Evolutionary conservation across 1,140 invertebrate genomes (phyloP), one percentile per base, ranked within the genome.

Genomic region (Atta texana): DNA sequence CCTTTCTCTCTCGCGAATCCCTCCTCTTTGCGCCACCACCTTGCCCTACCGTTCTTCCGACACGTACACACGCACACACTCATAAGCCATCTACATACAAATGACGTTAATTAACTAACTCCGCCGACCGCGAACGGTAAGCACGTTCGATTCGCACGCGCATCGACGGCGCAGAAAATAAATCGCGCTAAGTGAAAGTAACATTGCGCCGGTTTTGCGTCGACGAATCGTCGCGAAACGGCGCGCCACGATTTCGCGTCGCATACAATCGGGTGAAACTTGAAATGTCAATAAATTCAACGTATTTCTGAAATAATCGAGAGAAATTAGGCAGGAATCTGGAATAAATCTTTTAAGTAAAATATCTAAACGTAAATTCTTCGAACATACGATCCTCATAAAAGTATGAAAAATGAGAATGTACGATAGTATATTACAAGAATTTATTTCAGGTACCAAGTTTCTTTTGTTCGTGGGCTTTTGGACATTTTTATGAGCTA

Each of bases 121-220:
- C 61, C 85, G 39, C 64, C 75, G 69, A 81, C 61, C 68, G 63
- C 85, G 55, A 81, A 86, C 55, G 68, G 77, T 53, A 69, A 80
- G 74, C 72, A 66, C 71, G 39, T 88, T 78, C 21, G 88, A 88
- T 89, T 89, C 81, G 80, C 88, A 77, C 82, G 88, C 74, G 77
- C 81, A 68, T 86, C 87, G 77, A 75, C 85, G 85, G 63, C 28
- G 57, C 71, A 85, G 88, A 90, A 89, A 90, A 90, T 90, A 87
- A 90, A 85, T 81, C 89, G 88, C 88, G 86, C 61, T 86, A 87
- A 90, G 88, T 90, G 89, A 90, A 90, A 90, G 89, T 90, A 87
- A 90, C 59, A 68, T 53, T 64, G 86, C 71, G 71, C 64, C 61
- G 86, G 53, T 69, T 64, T 69, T 44, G 53, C 68, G 75, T 12